Base-by-base conservation (phyloP, 2,888 invertebrate species). In the Sclerodermus sp. region DNA sequence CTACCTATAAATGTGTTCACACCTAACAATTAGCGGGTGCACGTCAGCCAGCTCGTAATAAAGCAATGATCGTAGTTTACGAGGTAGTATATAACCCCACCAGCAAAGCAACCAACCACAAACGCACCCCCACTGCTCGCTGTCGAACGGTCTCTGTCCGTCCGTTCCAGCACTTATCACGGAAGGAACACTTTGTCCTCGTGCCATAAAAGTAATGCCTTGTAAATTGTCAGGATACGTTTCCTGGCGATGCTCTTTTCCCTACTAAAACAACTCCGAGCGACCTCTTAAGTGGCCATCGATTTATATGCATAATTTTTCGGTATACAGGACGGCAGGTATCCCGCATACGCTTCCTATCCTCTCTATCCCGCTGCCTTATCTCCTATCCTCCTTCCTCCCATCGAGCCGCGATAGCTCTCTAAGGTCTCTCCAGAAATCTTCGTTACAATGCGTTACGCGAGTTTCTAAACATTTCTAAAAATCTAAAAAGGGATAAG, bases 11-110 rank as follows among this genome's bases (percentile, higher is more conserved):
- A 74, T 69, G 69, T 64, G 68, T 73, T 74, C 64, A 66, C 72
- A 73, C 70, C 68, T 62, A 65, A 71, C 70, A 73, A 75, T 74
- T 74, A 73, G 71, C 63, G 62, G 59, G 64, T 64, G 66, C 65
- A 67, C 69, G 67, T 67, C 66, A 66, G 68, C 62, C 66, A 64
- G 69, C 62, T 58, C 63, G 72, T 71, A 73, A 74, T 74, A 73
- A 74, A 74, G 73, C 71, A 73, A 75, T 75, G 73, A 73, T 72
- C 69, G 70, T 67, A 67, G 68, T 74, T 74, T 75, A 75, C 67
- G 74, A 75, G 68, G 70, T 55, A 67, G 65, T 74, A 73, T 73
- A 74, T 68, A 64, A 66, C 65, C 67, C 63, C 57, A 55, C 58
- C 57, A 48, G 57, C 58, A 53, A 61, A 62, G 61, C 58, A 49